phyloP scores from a whole-genome alignment of 2,113 vertebrate species.

The Gorilla gorilla region DNA sequence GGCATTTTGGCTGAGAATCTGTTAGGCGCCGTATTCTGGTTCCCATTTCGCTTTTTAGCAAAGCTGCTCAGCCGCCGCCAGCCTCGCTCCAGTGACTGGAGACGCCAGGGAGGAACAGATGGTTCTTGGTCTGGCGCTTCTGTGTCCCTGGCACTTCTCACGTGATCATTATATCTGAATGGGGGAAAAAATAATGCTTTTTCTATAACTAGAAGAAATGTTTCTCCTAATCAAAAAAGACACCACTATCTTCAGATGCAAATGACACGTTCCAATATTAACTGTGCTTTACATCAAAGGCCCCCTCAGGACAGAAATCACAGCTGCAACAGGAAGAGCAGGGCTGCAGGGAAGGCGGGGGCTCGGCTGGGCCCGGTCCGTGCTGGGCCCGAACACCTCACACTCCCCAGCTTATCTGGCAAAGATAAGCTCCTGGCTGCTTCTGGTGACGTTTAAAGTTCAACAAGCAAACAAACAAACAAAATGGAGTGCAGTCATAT shows the following conservation, averaged over 20 bases:
- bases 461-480: background rate
- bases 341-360: background rate
- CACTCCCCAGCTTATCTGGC: accelerated
- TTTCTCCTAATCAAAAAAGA: constrained; percentile 62
- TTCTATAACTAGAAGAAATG: constrained; percentile 69
- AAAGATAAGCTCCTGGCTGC: background rate
- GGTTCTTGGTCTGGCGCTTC: constrained; percentile 75
- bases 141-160: constrained; percentile 77
- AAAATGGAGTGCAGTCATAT: background rate
- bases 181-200: constrained; percentile 71
- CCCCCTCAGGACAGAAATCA: background rate
- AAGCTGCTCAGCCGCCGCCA: background rate
- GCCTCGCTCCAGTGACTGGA: constrained; percentile 46
- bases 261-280: constrained; percentile 1
- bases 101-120: constrained; percentile 73
- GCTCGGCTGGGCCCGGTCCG: too few relatives aligned
- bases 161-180: constrained; percentile 66
- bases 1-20: background rate
- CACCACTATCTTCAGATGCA: constrained; percentile 47
- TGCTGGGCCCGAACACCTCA: background rate
- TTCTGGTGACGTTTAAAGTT: background rate
- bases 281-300: background rate
- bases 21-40: background rate
- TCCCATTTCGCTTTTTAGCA: background rate
- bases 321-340: background rate